These are phyloP conservation scores for Rhinolophus ferrumequinum DNA, from an alignment of 2,113 vertebrate genomes.

Conservation along the genomic window DNA sequence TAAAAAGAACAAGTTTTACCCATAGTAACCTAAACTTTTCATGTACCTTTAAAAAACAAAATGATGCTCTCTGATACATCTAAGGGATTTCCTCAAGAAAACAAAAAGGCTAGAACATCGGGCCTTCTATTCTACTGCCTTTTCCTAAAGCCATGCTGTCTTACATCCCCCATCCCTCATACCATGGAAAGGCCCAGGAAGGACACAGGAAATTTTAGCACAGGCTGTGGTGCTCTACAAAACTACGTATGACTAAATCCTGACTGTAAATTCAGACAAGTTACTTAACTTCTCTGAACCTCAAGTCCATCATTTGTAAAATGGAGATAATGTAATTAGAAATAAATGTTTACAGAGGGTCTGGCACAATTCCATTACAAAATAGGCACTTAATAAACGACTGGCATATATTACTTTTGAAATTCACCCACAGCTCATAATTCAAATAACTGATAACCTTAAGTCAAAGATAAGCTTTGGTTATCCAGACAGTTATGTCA, in stretches of 20 bases:
- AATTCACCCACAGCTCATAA: neutral
- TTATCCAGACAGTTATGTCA: neutral
- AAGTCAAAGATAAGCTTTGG: neutral
- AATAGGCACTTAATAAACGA: neutral
- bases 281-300: neutral
- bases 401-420: neutral
- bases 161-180: neutral
- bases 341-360: neutral
- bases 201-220: neutral
- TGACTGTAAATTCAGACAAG: neutral
- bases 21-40: neutral
- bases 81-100: neutral
- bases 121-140: neutral
- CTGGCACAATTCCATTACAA: neutral
- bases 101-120: neutral
- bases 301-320: neutral
- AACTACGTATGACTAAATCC: neutral
- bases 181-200: neutral
- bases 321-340: neutral
- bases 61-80: neutral
- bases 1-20: neutral
- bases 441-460: neutral
- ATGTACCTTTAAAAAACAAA: neutral
- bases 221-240: neutral
- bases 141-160: neutral